Base-by-base conservation (phyloP, 2,888 invertebrate species). In the Agrilus cyanescens region DNA sequence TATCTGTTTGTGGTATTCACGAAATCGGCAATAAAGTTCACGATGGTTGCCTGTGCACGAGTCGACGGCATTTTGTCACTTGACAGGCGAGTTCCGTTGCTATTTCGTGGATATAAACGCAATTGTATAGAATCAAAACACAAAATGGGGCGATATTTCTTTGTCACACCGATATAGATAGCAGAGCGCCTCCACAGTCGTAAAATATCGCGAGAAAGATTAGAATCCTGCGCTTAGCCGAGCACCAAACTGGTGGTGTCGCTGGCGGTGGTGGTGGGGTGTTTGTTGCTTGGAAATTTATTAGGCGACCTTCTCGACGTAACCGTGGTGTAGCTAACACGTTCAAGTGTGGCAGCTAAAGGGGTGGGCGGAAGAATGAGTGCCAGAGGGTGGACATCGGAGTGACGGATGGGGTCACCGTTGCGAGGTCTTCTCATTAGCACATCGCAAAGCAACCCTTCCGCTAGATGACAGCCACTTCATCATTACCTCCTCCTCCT, bases 191-290 rank as follows among this genome's bases (percentile, higher is more conserved):
- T 38, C 29, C 47, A 53, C 55, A 51, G 55, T 54, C 54, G 64
- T 65, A 62, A 65, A 63, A 65, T 65, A 65, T 65, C 60, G 55
- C 63, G 60, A 61, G 61, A 59, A 61, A 63, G 64, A 65, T 65
- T 63, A 63, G 61, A 62, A 61, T 62, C 61, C 25, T 25, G 25
- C 63, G 61, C 61, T 62, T 61, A 60, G 59, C 57, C 56, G 53
- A 50, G 50, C 51, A 55, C 57, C 25, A 25, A 25, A 25, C 8
- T 25, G 48, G 47, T 40, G 40, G 46, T 12, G 10, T 15, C 14
- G 5, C 35, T 45, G 43, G 25, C 7, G 20, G 20, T 20, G 7
- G 20, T 20, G 20, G 20, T 46, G 51, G 61, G 60, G 59, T 60
- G 62, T 63, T 63, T 63, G 61, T 63, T 62, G 59, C 59, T 57